Conservation (phyloP, 2,888 invertebrate species). For the Agapostemon virescens region DNA sequence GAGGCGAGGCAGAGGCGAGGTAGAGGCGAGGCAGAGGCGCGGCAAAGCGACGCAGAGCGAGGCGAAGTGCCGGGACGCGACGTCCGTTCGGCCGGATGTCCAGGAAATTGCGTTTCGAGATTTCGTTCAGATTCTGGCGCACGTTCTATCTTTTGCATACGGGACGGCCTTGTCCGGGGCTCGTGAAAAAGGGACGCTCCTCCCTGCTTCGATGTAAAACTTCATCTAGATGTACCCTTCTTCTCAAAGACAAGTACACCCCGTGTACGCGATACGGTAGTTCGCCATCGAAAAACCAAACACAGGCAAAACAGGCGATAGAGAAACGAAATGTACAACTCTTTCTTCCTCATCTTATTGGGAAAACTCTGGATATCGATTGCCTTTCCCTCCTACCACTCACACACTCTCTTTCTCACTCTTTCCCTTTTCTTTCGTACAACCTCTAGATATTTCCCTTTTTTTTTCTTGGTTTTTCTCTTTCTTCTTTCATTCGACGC, state of each 20-base stretch:
- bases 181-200: constrained; percentile 5
- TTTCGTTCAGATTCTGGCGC: constrained; percentile 72
- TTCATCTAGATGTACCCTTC: constrained; percentile 14
- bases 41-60: neutral
- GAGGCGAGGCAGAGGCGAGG: neutral
- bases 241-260: constrained; percentile 27
- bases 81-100: constrained; percentile 62
- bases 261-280: constrained; percentile 35
- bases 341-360: constrained; percentile 59
- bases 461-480: constrained; percentile 12
- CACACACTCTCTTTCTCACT: neutral
- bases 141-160: constrained; percentile 72
- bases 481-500: neutral
- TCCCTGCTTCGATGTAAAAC: neutral
- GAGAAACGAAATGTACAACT: constrained; percentile 71
- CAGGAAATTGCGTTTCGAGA: constrained; percentile 77
- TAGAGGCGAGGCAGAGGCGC: neutral
- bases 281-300: constrained; percentile 48
- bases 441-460: constrained; percentile 6
- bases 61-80: constrained; percentile 3
- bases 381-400: constrained; percentile 12
- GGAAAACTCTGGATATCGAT: constrained; percentile 68
- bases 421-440: neutral
- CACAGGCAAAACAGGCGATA: constrained; percentile 60
- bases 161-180: constrained; percentile 33